Conservation (phyloP, 2,113 vertebrate species). For the Cynoglossus semilaevis region DNA sequence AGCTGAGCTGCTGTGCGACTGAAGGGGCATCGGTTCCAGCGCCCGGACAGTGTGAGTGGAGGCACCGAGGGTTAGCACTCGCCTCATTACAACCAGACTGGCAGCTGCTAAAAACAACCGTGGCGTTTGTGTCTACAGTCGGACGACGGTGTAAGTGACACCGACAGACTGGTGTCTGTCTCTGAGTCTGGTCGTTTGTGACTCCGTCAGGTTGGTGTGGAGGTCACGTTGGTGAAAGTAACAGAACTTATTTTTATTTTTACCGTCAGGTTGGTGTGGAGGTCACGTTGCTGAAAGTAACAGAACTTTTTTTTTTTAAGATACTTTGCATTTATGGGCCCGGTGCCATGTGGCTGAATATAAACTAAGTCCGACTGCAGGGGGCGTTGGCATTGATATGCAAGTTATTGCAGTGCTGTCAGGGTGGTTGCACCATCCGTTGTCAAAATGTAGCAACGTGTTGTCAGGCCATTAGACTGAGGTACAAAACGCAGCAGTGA, state of each 20-base stretch:
- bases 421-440: neutral
- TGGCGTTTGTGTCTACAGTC: slow-evolving; percentile 8
- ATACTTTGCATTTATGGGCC: neutral
- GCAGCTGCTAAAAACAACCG: slow-evolving; percentile 32
- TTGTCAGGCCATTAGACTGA: neutral
- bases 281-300: neutral
- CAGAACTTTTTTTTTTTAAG: neutral
- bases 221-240: neutral
- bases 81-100: slow-evolving; percentile 16
- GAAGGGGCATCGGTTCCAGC: slow-evolving; percentile 11
- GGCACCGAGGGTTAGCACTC: slow-evolving; percentile 4
- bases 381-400: slow-evolving; percentile 1
- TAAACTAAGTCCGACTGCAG: neutral
- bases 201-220: neutral
- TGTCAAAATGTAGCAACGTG: slow-evolving; percentile 1
- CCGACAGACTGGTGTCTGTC: neutral
- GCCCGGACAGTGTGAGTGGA: slow-evolving; percentile 2
- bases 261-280: neutral
- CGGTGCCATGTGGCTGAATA: neutral
- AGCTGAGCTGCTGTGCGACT: slow-evolving; percentile 17
- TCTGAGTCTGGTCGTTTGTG: neutral
- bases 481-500: neutral
- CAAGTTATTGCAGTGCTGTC: neutral
- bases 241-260: neutral
- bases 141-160: neutral